Base-by-base conservation (phyloP, 2,797 vertebrate species). In the Lutjanus argentimaculatus region DNA sequence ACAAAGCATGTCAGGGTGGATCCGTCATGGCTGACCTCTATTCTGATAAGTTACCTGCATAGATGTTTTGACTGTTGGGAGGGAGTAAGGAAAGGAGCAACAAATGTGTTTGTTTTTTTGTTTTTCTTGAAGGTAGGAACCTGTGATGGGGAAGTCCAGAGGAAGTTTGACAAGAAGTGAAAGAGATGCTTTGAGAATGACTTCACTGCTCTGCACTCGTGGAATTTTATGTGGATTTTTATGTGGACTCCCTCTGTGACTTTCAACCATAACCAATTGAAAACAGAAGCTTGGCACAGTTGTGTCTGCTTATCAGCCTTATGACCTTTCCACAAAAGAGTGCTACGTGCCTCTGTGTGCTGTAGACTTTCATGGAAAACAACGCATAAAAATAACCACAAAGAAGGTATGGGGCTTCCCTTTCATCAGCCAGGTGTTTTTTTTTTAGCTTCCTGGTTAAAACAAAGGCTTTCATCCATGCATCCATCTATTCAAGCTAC, bases 211-310 rank as follows among this genome's bases (percentile, higher is more conserved):
- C n/a, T 22, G 48, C 9, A 16, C 42, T 62, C 25, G 61, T 78
- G 66, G 76, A 79, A 79, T 75, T 67, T 87, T 85, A 52, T 66
- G 61, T 78, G 66, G 76, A 79, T 77, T 75, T 67, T 87, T 85
- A 52, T 66, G 61, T 48, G 14, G 25, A 72, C 14, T 81, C 56
- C 46, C 2, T 22, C 0, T 5, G 48, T 1, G 15, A 85, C 11
- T 77, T 83, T 71, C 13, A 87, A 67, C 43, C 11, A 51, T 45
- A 52, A 80, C 43, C 12, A 76, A 85, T 75, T 13, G 0, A 75
- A 85, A 88, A 79, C 8, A 9, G 58, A 88, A 77, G 74, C 8
- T 30, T 55, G 66, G 49, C 36, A 57, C 36, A 22, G 45, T 40
- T 30, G 8, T 55, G 62, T 61, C 36, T 22, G 6, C 40, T 67